phyloP scores from a whole-genome alignment of 2,113 vertebrate species.

The Ophiodon elongatus region DNA sequence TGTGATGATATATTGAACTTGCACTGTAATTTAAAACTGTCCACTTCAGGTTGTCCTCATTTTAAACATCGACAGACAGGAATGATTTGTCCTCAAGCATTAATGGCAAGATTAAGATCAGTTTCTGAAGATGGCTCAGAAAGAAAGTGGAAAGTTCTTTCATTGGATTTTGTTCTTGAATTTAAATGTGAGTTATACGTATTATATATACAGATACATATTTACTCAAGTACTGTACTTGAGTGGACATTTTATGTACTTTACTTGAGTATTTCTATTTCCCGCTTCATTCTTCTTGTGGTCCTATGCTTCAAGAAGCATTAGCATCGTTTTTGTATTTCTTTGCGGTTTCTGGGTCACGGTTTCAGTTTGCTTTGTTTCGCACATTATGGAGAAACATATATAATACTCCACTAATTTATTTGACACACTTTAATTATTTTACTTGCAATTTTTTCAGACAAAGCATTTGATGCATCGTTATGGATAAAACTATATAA shows the following conservation, averaged over 20 bases:
- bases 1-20: background rate
- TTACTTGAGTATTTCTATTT: background rate
- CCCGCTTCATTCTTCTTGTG: background rate
- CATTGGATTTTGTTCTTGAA: background rate
- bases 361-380: background rate
- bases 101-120: background rate
- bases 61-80: background rate
- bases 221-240: background rate
- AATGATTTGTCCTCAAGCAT: background rate
- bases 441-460: background rate
- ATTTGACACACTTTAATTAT: background rate
- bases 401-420: background rate
- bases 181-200: background rate
- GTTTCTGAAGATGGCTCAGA: background rate
- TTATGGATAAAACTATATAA: background rate
- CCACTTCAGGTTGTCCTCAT: background rate
- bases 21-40: background rate
- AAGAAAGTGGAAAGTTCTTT: background rate
- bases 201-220: background rate
- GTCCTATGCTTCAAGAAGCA: background rate
- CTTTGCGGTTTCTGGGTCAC: background rate
- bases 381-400: background rate
- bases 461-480: background rate
- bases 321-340: background rate
- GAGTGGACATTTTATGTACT: background rate